A percentile compares a stretch with the other conserved stretches of the same genome.
Evolutionary conservation across 2,888 invertebrate species (phyloP).

Genomic region (Thereva nobilitata): DNA sequence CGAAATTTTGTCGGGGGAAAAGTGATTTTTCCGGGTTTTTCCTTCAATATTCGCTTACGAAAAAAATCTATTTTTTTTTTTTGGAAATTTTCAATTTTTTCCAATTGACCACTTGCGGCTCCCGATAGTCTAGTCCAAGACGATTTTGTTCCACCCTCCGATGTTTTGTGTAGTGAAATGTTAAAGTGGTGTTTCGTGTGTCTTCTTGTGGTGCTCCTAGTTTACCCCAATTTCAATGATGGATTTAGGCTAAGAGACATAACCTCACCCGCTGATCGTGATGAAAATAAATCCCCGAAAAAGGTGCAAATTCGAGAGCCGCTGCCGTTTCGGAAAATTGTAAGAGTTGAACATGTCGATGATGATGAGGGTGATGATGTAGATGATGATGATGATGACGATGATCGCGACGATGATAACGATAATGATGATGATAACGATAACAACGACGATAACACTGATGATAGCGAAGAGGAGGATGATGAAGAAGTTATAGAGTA

Average conservation of each 20-base stretch:
- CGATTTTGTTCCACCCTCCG: not conserved
- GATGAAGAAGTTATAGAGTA: conserved; percentile 37
- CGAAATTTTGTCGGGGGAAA: too few species aligned
- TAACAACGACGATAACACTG: conserved; percentile 36
- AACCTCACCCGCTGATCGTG: conserved; percentile 30
- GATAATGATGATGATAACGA: conserved; percentile 39
- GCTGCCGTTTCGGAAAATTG: conserved; percentile 50
- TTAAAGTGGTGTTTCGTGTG: conserved; percentile 23
- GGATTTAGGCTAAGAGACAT: conserved; percentile 40
- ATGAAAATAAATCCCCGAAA: conserved; percentile 27
- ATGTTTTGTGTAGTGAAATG: conserved; percentile 18
- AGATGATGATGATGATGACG: conserved; percentile 42
- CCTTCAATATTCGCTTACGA: too few species aligned
- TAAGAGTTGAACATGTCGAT: conserved; percentile 47
- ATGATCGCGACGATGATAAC: conserved; percentile 35
- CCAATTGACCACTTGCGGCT: too few species aligned
- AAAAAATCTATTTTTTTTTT: too few species aligned
- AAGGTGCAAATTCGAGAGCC: not conserved
- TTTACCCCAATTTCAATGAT: conserved; percentile 22
- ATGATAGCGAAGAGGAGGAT: conserved; percentile 46
- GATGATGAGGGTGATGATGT: conserved; percentile 47
- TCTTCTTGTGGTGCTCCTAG: not conserved
- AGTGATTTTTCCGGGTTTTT: too few species aligned
- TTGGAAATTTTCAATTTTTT: too few species aligned
- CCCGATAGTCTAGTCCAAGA: not conserved